Evolutionary conservation across 2,797 vertebrate species (phyloP), one percentile per base, ranked within the genome.

Genomic region (Petrocephalus sullivani): DNA sequence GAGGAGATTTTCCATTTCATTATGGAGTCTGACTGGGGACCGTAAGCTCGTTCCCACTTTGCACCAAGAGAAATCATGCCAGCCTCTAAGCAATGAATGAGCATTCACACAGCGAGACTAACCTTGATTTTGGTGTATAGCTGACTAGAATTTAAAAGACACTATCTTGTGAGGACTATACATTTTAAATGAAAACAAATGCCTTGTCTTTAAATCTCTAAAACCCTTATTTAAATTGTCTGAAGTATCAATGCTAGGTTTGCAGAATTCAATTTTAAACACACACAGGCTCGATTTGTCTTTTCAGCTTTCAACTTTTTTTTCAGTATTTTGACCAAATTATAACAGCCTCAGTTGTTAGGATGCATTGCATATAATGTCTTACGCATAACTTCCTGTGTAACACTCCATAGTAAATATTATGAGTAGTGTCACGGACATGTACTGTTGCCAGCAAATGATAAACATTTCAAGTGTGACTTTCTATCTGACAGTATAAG

Each of bases 141-240:
- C 6, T 56, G 46, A 46, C 60, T n/a, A n/a, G 41, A 85, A 84
- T 67, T 23, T 10, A 81, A 71, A 85, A 61, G 28, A 21, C 21
- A 85, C 41, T 23, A 14, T 51, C 51, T 23, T 54, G n/a, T 28
- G 12, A 23, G 19, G 46, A 85, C 71, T n/a, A 85, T 56, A 57
- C 49, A 51, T 37, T 85, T 71, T 46, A 88, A 88, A 84, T 54
- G 87, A 64, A 84, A 67, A 56, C 58, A 85, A 85, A 88, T 14
- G 53, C 23, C 64, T 71, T 49, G 85, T 54, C 28, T 85, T 57
- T 46, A 54, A 83, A 28, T 33, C 9, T 57, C 37, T 19, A 28
- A 54, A 21, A 54, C 14, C 61, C 61, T 33, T 33, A 67, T 67
- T 86, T 75, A 12, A 54, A 19, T 12, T 10, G 7, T n/a, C 23